These are phyloP conservation scores for Gryllus bimaculatus DNA, from an alignment of 1,140 invertebrate genomes.

Conservation along the genomic window DNA sequence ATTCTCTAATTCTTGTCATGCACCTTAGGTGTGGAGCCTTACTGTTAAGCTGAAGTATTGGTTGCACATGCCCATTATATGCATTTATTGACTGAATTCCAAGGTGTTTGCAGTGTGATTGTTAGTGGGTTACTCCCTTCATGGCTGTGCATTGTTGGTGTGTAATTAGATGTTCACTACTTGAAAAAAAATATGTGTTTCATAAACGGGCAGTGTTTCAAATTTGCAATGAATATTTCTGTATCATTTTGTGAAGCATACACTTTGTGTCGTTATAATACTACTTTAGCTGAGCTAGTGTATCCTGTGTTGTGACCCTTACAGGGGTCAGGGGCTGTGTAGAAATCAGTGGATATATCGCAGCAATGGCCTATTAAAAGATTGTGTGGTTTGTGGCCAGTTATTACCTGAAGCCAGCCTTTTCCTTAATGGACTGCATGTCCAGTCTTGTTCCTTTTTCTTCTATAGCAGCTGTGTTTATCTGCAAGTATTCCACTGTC, in stretches of 20 bases:
- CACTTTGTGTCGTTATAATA: background rate
- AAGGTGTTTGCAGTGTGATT: background rate
- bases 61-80: background rate
- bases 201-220: background rate
- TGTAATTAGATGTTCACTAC: background rate
- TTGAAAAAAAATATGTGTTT: background rate
- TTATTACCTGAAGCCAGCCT: constrained; percentile 2
- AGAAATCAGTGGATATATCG: background rate
- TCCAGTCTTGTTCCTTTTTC: constrained; percentile 8
- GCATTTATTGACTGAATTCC: constrained; percentile 4
- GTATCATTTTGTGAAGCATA: background rate
- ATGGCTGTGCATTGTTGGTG: constrained; percentile 3
- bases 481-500: constrained; percentile 9
- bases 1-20: background rate
- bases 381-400: background rate
- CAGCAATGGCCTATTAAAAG: background rate
- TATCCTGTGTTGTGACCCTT: background rate
- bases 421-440: background rate
- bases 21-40: background rate
- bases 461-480: background rate
- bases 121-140: background rate
- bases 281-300: background rate
- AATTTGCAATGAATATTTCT: background rate
- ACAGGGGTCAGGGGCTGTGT: background rate
- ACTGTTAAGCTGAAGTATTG: background rate